Percentiles rank a stretch among this genome's conserved stretches.
Conservation (phyloP, 2,888 invertebrate genomes). For the Odontocerum albicorne region DNA sequence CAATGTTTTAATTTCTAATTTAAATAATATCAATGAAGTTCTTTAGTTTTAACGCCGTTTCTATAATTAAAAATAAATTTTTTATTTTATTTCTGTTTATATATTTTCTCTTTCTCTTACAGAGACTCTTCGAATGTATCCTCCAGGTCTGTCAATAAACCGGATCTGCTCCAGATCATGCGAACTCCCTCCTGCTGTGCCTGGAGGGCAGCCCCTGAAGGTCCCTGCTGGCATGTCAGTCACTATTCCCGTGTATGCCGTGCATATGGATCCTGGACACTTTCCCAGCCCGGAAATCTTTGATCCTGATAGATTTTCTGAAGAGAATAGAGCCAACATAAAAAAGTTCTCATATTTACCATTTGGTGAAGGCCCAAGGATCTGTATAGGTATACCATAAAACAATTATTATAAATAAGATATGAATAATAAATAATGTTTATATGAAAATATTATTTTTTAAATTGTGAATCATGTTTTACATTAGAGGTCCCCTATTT, state of each 20-base stretch:
- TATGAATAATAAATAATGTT: conserved; percentile 18
- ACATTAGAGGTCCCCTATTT: neutral
- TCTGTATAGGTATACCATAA: conserved; percentile 47
- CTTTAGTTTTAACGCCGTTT: neutral
- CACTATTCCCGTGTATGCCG: conserved; percentile 44
- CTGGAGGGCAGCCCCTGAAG: conserved; percentile 24
- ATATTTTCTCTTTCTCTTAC: conserved; percentile 13
- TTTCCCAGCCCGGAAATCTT: conserved; percentile 54
- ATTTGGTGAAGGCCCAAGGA: conserved; percentile 48
- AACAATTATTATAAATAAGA: too few relatives aligned
- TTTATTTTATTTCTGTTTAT: neutral
- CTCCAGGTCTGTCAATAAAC: conserved; percentile 37
- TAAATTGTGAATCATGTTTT: neutral
- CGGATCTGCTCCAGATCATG: conserved; percentile 40
- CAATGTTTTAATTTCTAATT: too few relatives aligned
- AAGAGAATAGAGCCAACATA: conserved; percentile 41
- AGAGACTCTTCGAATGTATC: conserved; percentile 43
- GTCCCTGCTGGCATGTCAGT: conserved; percentile 38
- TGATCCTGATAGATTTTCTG: conserved; percentile 53
- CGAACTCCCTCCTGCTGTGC: conserved; percentile 24
- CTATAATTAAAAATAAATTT: neutral
- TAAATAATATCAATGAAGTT: neutral
- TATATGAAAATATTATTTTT: conserved; percentile 16
- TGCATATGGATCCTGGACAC: conserved; percentile 52
- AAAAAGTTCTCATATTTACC: conserved; percentile 43